Evolutionary conservation across 2,888 invertebrate species (phyloP), one percentile per base, ranked within the genome.

Genomic region (Ichneumoninae sp.): DNA sequence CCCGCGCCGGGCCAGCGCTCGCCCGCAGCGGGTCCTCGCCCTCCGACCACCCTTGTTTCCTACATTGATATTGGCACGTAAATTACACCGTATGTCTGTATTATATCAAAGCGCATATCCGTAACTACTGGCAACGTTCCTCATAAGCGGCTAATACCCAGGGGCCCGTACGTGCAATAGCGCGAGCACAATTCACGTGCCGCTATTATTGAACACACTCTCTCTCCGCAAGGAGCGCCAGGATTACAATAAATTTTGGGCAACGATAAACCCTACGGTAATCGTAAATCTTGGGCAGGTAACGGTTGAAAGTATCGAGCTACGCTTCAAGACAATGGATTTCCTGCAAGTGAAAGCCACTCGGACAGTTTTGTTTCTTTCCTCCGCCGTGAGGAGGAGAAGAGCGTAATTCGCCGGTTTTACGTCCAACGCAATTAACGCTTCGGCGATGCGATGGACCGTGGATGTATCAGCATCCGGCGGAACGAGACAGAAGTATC

Each of bases 11-110:
- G 40, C 33, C 60, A 44, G 13, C 3, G 73, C 73, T 69, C 73
- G 44, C 68, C 66, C 60, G 63, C 81, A 79, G 78, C 73, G 60
- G 73, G 47, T 69, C 73, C 69, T 57, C 80, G 79, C 76, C 83
- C 83, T 80, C 75, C 69, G 74, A 77, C 74, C 73, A 79, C 87
- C 87, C 87, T 88, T 88, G 89, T 90, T 89, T 89, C 87, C 91
- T 88, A 89, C 89, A 91, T 92, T 91, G 90, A 87, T 88, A 88
- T 88, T 88, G 86, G 79, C 83, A 71, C 83, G 63, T 77, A 75
- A 68, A 80, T 80, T 75, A 68, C 68, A 52, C 54, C 44, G 60
- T 69, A 68, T 22, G 76, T 77, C 54, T 68, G 79, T 71, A 85
- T 80, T 83, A 85, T 80, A 85, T 85, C 85, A 82, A 83, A 83